These are phyloP conservation scores for Dryocosmus kuriphilus DNA, from an alignment of 2,888 invertebrate genomes.

Conservation along the genomic window DNA sequence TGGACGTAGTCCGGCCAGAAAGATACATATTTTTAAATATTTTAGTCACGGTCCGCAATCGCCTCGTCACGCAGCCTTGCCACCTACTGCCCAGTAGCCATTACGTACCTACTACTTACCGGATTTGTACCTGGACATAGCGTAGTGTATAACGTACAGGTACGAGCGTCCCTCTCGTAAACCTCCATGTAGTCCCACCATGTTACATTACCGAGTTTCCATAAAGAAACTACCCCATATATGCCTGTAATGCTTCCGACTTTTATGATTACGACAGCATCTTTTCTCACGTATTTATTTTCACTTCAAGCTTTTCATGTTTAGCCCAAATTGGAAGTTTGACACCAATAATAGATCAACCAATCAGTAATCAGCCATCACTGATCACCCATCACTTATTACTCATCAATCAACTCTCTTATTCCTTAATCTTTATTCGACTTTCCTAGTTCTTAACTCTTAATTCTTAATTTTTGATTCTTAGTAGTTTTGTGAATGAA, in stretches of 20 bases:
- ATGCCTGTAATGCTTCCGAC: neutral
- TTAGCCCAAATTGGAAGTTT: too few relatives aligned
- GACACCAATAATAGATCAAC: too few relatives aligned
- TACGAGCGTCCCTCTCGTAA: conserved; percentile 35
- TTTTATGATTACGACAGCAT: neutral
- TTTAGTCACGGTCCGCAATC: conserved; percentile 78
- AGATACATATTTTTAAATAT: conserved; percentile 78
- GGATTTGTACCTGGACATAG: conserved; percentile 47
- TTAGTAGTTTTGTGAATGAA: too few relatives aligned
- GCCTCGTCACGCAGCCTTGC: conserved; percentile 78
- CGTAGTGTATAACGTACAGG: conserved; percentile 1
- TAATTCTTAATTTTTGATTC: too few relatives aligned
- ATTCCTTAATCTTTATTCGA: too few relatives aligned
- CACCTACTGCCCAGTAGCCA: conserved; percentile 73
- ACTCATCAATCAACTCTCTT: too few relatives aligned
- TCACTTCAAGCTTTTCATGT: neutral
- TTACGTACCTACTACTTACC: conserved; percentile 68
- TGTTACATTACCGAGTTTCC: neutral
- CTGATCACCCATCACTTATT: too few relatives aligned
- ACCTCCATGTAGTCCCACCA: neutral
- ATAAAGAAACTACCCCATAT: conserved; percentile 10
- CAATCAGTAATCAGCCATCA: too few relatives aligned
- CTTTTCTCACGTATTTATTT: neutral
- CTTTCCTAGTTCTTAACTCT: too few relatives aligned
- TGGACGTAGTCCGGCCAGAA: conserved; percentile 77